phyloP scores from a whole-genome alignment of 2,113 vertebrate species.

The Sitta europaea region DNA sequence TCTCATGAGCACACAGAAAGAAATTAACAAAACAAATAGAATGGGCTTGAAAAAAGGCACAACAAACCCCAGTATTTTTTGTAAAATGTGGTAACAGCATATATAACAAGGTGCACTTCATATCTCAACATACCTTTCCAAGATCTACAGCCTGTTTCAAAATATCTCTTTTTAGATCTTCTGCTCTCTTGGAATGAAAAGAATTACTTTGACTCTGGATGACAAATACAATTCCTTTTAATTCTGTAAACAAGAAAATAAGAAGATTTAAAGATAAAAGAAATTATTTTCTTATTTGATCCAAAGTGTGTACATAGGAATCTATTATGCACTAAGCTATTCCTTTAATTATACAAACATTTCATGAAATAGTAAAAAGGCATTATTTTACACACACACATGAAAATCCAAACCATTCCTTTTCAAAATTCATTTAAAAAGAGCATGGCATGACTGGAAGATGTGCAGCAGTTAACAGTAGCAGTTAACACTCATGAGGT shows the following conservation, averaged over 20 bases:
- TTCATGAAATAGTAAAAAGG: neutral
- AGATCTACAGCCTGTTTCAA: conserved; percentile 78
- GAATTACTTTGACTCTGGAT: conserved; percentile 95
- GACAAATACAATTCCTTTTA: conserved; percentile 88
- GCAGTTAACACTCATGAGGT: neutral
- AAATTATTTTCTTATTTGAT: neutral
- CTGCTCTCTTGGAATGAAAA: conserved; percentile 86
- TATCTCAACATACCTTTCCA: conserved; percentile 77
- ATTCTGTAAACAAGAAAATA: conserved; percentile 76
- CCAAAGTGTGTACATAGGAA: neutral
- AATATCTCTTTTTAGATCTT: conserved; percentile 78
- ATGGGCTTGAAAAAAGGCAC: neutral
- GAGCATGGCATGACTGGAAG: neutral
- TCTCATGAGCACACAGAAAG: neutral
- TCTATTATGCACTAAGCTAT: neutral
- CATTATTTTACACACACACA: neutral
- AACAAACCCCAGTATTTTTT: neutral
- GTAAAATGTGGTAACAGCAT: neutral
- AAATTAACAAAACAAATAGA: neutral
- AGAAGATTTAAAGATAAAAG: neutral
- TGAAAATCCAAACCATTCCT: neutral
- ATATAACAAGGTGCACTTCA: neutral
- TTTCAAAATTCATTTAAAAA: neutral
- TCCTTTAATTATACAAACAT: neutral
- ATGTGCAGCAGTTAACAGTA: neutral